A percentile compares a stretch with the other conserved stretches of the same genome.
Conservation (phyloP, 2,113 vertebrate species). For the Sclerurus mexicanus region DNA sequence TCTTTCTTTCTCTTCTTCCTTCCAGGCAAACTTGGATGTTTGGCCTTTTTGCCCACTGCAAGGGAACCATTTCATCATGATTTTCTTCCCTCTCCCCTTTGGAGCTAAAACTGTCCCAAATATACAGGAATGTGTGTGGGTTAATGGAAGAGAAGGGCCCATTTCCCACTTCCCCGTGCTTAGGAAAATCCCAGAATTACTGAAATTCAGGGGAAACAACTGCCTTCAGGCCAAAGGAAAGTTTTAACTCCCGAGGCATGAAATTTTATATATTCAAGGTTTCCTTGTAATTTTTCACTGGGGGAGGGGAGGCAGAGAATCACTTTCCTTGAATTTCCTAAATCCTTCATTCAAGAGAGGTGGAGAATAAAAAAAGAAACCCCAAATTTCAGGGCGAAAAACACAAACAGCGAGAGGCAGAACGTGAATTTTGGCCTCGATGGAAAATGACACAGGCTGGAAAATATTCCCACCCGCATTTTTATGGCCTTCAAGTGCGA, state of each 20-base stretch:
- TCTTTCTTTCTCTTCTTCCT: not conserved
- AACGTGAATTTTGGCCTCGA: not conserved
- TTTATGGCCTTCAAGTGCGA: slow-evolving; percentile 29
- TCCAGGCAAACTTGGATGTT: not conserved
- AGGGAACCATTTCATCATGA: rapidly evolving
- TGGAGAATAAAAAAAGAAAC: not conserved
- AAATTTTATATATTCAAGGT: not conserved
- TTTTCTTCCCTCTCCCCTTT: not conserved
- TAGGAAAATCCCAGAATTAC: not conserved
- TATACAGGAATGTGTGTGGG: not conserved
- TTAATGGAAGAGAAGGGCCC: not conserved
- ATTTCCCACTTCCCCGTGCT: not conserved
- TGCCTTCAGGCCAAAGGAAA: not conserved
- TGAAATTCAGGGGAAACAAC: not conserved
- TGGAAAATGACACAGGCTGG: slow-evolving; percentile 48
- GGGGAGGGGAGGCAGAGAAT: not conserved
- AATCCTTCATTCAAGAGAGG: not conserved
- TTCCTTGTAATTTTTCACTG: not conserved
- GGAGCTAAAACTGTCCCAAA: not conserved
- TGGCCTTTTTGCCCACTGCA: not conserved
- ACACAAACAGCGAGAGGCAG: not conserved
- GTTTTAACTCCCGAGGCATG: not conserved
- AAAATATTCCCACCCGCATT: slow-evolving; percentile 62
- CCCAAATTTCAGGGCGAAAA: slow-evolving; percentile 8
- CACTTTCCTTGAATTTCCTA: not conserved